Conservation (phyloP, 35 echinoderm and acorn worm species). For the Apostichopus parvimensis region DNA sequence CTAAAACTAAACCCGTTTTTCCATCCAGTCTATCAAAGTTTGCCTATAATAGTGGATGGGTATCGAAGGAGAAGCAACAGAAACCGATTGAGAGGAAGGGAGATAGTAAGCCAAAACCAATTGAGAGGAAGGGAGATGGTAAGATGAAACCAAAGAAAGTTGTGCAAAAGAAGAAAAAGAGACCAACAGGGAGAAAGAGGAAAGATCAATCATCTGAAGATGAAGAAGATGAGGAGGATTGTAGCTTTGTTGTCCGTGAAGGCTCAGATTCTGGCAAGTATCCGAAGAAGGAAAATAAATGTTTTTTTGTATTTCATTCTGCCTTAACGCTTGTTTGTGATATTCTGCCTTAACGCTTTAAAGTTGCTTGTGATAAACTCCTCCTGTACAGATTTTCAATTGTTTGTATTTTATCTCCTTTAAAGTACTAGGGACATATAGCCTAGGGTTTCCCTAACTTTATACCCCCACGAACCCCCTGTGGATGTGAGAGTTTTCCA, state of each 20-base stretch:
- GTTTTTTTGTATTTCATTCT: neutral
- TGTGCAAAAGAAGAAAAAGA: neutral
- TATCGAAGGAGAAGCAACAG: neutral
- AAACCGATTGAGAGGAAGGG: neutral
- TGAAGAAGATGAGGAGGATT: conserved; percentile 12
- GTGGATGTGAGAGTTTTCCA: no score
- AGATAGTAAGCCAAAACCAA: neutral
- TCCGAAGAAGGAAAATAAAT: neutral
- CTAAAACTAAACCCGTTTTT: neutral
- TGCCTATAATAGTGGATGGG: conserved; percentile 21
- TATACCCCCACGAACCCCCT: no score
- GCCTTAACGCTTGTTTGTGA: no score
- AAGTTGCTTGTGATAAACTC: no score
- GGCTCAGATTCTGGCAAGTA: conserved; percentile 1
- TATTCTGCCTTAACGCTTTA: neutral
- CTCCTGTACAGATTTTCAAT: no score
- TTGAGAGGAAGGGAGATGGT: neutral
- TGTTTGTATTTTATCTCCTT: no score
- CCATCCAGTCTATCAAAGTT: conserved; percentile 5
- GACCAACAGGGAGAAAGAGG: neutral
- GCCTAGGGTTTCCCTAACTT: no score
- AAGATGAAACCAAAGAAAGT: neutral
- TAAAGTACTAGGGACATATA: no score
- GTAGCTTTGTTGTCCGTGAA: conserved; percentile 4
- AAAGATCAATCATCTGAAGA: neutral